Percentiles rank a stretch among this genome's conserved stretches.
Evolutionary conservation across 1,140 invertebrate genomes (phyloP).

Genomic region (Scaptomyza graminum): DNA sequence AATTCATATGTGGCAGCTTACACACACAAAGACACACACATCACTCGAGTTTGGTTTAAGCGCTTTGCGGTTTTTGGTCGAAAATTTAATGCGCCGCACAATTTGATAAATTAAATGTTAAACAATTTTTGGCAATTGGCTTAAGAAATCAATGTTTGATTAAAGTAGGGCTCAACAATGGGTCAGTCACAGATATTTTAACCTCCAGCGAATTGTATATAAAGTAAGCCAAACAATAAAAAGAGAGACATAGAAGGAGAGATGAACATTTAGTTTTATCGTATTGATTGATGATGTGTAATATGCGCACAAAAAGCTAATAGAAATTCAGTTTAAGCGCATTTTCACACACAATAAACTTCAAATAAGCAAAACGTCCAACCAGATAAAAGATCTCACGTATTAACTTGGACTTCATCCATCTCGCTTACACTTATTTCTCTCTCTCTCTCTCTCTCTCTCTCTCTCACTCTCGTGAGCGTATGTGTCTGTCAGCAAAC

Average conservation of each 20-base stretch:
- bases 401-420: conserved; percentile 49
- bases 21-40: conserved; percentile 1
- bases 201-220: conserved; percentile 43
- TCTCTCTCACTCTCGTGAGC: background rate
- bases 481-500: conserved; percentile 12
- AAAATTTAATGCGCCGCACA: conserved; percentile 11
- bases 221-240: conserved; percentile 33
- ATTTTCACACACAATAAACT: conserved; percentile 83
- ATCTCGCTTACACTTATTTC: background rate
- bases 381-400: conserved; percentile 68
- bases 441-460: background rate
- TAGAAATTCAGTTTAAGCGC: conserved; percentile 80
- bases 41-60: conserved; percentile 13
- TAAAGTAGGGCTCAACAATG: background rate
- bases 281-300: conserved; percentile 81
- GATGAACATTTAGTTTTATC: conserved; percentile 61
- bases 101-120: conserved; percentile 24
- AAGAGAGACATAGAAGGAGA: background rate
- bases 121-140: background rate
- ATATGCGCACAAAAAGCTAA: conserved; percentile 80
- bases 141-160: conserved; percentile 14
- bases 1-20: conserved; percentile 44
- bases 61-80: conserved; percentile 23
- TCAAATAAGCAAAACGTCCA: conserved; percentile 61
- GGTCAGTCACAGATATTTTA: conserved; percentile 20